These are phyloP conservation scores for Australoheros scitulus DNA, from an alignment of 2,113 vertebrate genomes.

Conservation along the genomic window DNA sequence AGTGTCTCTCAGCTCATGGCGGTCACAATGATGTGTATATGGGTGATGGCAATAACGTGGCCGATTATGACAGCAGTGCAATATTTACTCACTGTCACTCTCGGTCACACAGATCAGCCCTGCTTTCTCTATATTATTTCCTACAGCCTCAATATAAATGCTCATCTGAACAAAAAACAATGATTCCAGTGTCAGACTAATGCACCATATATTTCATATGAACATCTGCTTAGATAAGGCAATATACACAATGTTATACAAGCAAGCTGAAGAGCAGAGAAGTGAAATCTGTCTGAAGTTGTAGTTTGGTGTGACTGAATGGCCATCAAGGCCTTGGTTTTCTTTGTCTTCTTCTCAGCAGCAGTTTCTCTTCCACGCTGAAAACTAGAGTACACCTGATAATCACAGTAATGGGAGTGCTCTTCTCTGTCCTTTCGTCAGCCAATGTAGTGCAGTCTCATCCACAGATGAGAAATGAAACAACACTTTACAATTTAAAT, in stretches of 20 bases:
- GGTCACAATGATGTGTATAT: not conserved
- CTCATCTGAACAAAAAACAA: constrained; percentile 53
- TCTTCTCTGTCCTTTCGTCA: constrained; percentile 49
- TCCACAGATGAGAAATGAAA: constrained; percentile 69
- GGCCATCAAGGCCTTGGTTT: constrained; percentile 13
- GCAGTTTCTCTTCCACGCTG: constrained; percentile 32
- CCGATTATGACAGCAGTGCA: constrained; percentile 18
- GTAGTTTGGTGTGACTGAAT: constrained; percentile 32
- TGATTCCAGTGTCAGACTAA: constrained; percentile 64
- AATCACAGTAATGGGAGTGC: constrained; percentile 47
- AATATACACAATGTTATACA: constrained; percentile 80
- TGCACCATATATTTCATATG: constrained; percentile 80
- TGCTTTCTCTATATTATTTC: constrained; percentile 9
- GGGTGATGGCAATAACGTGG: constrained; percentile 16
- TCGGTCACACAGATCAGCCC: constrained; percentile 13
- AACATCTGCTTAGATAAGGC: constrained; percentile 79
- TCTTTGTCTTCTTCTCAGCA: constrained; percentile 35
- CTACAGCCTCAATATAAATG: constrained; percentile 1
- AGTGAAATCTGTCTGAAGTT: constrained; percentile 45
- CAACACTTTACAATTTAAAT: constrained; percentile 76
- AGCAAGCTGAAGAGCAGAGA: constrained; percentile 74
- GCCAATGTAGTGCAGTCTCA: constrained; percentile 78
- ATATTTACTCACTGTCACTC: constrained; percentile 11
- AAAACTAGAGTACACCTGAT: constrained; percentile 38
- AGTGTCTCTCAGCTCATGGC: constrained; percentile 14